Base-by-base conservation (phyloP, 1,140 invertebrate species). In the Cydia amplana region DNA sequence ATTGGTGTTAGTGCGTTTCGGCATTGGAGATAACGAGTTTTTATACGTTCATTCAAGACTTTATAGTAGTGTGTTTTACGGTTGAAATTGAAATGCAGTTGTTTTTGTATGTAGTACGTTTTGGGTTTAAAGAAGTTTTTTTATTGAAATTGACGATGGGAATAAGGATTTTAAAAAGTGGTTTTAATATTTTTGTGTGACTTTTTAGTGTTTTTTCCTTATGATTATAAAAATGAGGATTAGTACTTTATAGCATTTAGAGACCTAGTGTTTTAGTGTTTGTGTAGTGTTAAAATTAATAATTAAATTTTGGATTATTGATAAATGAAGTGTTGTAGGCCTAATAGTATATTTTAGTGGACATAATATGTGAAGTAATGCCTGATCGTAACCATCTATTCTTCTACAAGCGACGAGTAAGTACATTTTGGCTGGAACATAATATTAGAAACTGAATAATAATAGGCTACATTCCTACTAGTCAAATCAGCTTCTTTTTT, bases 351-450 rank as follows among this genome's bases (percentile, higher is more conserved):
- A 23, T 23, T 10, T 1, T 60, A 60, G 55, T 60, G 55, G 20
- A 60, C 55, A 79, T 79, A 75, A 80, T 78, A 83, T 82, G 79
- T 82, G 74, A 25, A 65, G 72, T 28, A 4, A 91, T 91, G 89
- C 87, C 88, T 67, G 87, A 87, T 83, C 80, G 85, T 7, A 85
- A 88, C 65, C 77, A 87, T 75, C 73, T 87, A n/a, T 74, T 75
- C 40, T 79, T 79, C 78, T 82, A 75, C 49, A 82, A 76, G 55
- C 75, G 80, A 28, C 80, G 83, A 32, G 87, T 88, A 80, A 88
- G 87, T 87, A 75, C 36, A 40, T 28, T 64, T 46, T 46, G 10
- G 7, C 43, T 46, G 55, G n/a, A 60, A 23, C 4, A 60, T 14
- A 46, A 46, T 46, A 46, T 12, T 43, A 43, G 10, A n/a, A n/a